Evolutionary conservation across 2,797 vertebrate species (phyloP), one percentile per base, ranked within the genome.

Genomic region (Microctenopoma steveboyesi): DNA sequence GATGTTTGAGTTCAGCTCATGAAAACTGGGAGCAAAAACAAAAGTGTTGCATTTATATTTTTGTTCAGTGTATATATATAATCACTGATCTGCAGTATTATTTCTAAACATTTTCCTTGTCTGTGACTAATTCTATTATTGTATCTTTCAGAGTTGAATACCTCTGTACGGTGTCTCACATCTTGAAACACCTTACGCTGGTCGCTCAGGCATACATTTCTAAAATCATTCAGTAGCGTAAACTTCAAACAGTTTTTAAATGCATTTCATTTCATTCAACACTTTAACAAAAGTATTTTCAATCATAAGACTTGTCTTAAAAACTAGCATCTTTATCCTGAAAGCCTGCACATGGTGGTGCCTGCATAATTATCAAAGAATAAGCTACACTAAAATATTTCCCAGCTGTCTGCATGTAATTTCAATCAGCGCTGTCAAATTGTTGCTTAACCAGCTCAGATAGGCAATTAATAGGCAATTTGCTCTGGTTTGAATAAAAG

Each of bases 351-450:
- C 39, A 10, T n/a, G 18, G 51, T 35, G 47, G 28, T 39, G 33
- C 64, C 50, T 59, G 45, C 43, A 47, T 51, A 76, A 82, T 75
- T 73, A 72, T 39, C 39, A 57, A 7, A 69, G 51, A 37, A 72
- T 58, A 40, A 62, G 63, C 62, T 30, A 42, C 74, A 27, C 46
- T 69, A 47, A 64, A 75, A 56, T 54, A 51, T 69, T 69, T 80
- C 63, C n/a, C 43, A 30, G 46, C 43, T 28, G 46, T 65, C 37
- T 64, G 37, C 63, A 42, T 51, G 53, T 47, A 63, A 76, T 79
- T 84, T 72, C 56, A 76, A 83, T 84, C 65, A 81, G 57, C 60
- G 62, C 53, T 61, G 47, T 77, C 67, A 83, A 78, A 77, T 52
- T 16, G 37, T 58, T 66, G 42, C 83, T 73, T 60, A 79, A 72